A percentile compares a stretch with the other conserved stretches of the same genome.
phyloP scores from a whole-genome alignment of 2,888 invertebrate species.

The Volucella zonaria region DNA sequence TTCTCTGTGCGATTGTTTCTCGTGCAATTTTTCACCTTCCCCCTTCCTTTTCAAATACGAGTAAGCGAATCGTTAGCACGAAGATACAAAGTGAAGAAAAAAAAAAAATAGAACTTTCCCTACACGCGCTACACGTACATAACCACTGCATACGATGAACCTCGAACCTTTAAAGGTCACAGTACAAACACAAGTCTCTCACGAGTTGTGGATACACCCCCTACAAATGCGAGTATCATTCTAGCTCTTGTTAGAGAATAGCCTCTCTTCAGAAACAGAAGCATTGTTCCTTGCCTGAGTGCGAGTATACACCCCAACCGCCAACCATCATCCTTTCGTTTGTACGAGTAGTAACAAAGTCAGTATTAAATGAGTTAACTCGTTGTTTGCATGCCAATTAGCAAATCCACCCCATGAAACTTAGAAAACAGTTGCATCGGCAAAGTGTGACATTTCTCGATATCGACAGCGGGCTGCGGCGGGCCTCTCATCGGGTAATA shows the following conservation, averaged over 20 bases:
- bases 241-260: constrained; percentile 1
- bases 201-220: background rate
- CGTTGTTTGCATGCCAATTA: constrained; percentile 62
- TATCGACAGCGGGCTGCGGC: too few species aligned
- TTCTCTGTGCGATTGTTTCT: background rate
- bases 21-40: background rate
- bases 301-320: constrained; percentile 18
- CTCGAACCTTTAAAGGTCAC: constrained; percentile 50
- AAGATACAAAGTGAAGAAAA: constrained; percentile 18
- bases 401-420: constrained; percentile 29
- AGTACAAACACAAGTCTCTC: constrained; percentile 1
- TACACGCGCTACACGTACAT: background rate
- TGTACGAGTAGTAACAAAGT: constrained; percentile 11
- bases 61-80: background rate
- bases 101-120: background rate
- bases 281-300: background rate
- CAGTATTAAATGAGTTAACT: constrained; percentile 39
- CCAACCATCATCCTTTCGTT: background rate
- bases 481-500: too few species aligned
- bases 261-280: background rate
- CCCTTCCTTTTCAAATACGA: background rate
- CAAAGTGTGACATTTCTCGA: constrained; percentile 36
- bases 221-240: constrained; percentile 15
- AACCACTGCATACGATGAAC: constrained; percentile 17
- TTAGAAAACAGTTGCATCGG: constrained; percentile 41